phyloP scores from a whole-genome alignment of 2,888 invertebrate genomes.

The Bombylius major region DNA sequence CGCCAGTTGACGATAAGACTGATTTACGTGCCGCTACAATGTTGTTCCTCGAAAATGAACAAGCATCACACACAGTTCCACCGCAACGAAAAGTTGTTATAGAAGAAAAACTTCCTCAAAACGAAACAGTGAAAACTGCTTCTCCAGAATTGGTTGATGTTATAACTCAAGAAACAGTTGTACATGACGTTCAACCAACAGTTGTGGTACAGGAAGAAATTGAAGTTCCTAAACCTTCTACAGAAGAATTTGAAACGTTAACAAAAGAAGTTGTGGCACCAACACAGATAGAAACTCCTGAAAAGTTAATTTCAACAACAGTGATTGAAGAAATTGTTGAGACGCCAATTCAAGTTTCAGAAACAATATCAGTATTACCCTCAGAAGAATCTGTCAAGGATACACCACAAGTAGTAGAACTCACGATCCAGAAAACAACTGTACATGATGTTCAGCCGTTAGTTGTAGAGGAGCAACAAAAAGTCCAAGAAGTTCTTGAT shows the following conservation, averaged over 20 bases:
- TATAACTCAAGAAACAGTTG: no score
- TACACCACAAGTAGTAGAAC: no score
- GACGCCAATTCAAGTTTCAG: background rate
- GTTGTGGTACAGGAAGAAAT: no score
- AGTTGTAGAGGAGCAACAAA: no score
- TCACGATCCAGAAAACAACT: no score
- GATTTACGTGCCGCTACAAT: conserved; percentile 27
- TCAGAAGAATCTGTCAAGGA: no score
- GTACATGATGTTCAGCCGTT: no score
- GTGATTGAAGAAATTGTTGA: background rate
- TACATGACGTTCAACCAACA: no score
- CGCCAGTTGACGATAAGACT: background rate
- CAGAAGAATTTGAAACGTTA: background rate
- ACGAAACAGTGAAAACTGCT: no score
- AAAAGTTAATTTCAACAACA: conserved; percentile 3
- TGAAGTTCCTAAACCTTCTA: conserved; percentile 12
- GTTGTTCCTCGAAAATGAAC: conserved; percentile 30
- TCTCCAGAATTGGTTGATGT: no score
- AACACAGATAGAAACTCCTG: conserved; percentile 1
- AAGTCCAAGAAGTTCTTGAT: no score
- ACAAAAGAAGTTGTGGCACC: background rate
- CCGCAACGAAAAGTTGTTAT: conserved; percentile 24
- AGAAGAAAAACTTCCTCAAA: background rate
- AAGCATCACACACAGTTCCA: conserved; percentile 12
- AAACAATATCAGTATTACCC: background rate